Evolutionary conservation across 1,140 invertebrate genomes (phyloP).

Genomic region (Colletes gigas): DNA sequence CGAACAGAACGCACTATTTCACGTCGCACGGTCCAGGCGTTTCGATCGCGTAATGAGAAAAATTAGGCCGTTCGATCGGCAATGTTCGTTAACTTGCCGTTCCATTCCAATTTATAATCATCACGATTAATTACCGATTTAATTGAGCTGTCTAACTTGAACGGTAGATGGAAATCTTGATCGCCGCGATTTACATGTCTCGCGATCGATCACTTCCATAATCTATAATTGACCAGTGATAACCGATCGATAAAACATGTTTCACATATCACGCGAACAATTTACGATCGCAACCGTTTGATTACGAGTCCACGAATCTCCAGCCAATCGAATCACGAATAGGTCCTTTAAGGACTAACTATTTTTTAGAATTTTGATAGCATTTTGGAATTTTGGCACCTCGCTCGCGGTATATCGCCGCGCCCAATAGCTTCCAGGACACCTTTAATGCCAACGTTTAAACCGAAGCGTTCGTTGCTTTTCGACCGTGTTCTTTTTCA

Average conservation of each 20-base stretch:
- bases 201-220: conserved; percentile 54
- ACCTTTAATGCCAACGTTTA: conserved; percentile 29
- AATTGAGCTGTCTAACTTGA: conserved; percentile 53
- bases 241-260: conserved; percentile 43
- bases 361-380: no score
- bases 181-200: conserved; percentile 55
- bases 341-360: no score
- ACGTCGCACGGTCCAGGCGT: conserved; percentile 19
- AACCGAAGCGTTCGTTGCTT: conserved; percentile 8
- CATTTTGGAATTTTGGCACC: not conserved
- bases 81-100: conserved; percentile 44
- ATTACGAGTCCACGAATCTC: no score
- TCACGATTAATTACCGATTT: conserved; percentile 61
- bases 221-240: conserved; percentile 57
- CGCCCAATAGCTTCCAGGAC: not conserved
- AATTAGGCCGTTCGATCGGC: conserved; percentile 14
- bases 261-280: conserved; percentile 10
- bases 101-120: conserved; percentile 63
- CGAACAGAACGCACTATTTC: conserved; percentile 44
- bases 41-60: conserved; percentile 43
- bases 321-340: no score
- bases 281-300: no score
- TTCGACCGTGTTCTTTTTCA: not conserved
- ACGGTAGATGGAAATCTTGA: conserved; percentile 14
- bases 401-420: not conserved